Percentiles rank a stretch among this genome's conserved stretches.
Evolutionary conservation across 2,113 vertebrate species (phyloP).

Genomic region (Mandrillus leucophaeus): DNA sequence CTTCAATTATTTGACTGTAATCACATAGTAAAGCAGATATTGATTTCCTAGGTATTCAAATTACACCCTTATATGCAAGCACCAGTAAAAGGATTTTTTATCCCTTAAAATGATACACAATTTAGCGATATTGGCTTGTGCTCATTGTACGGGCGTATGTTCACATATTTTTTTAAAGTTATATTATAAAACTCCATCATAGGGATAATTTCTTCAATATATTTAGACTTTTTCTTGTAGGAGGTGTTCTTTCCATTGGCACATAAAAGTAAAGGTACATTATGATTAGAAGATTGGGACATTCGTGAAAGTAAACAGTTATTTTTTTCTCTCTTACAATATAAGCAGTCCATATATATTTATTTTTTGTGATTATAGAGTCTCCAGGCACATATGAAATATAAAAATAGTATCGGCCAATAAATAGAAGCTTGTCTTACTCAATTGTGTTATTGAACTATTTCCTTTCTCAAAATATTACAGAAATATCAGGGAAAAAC

Average conservation of each 20-base stretch:
- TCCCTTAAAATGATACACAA: slow-evolving; percentile 81
- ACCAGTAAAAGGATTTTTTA: slow-evolving; percentile 72
- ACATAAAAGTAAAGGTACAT: slow-evolving; percentile 50
- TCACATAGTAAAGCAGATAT: slow-evolving; percentile 83
- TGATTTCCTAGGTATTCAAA: slow-evolving; percentile 85
- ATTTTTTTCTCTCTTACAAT: slow-evolving; percentile 24
- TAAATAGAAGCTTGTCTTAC: neutral
- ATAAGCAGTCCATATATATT: neutral
- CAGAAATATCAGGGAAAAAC: neutral
- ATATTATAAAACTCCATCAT: slow-evolving; percentile 49
- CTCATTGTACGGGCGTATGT: slow-evolving; percentile 59
- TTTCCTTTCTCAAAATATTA: neutral
- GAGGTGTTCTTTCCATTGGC: slow-evolving; percentile 9
- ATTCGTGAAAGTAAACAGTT: slow-evolving; percentile 52
- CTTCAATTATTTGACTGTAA: slow-evolving; percentile 86
- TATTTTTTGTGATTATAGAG: slow-evolving; percentile 49
- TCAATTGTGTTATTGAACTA: neutral
- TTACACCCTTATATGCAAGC: slow-evolving; percentile 77
- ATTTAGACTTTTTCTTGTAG: slow-evolving; percentile 52
- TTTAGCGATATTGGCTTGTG: slow-evolving; percentile 77
- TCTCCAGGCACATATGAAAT: neutral
- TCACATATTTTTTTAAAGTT: slow-evolving; percentile 67
- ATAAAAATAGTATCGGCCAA: slow-evolving; percentile 17
- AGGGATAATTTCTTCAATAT: slow-evolving; percentile 49
- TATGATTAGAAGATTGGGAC: slow-evolving; percentile 21